Percentiles rank a stretch among this genome's conserved stretches.
Evolutionary conservation across 2,888 invertebrate species (phyloP).

Genomic region (Brachyopa scutellaris): DNA sequence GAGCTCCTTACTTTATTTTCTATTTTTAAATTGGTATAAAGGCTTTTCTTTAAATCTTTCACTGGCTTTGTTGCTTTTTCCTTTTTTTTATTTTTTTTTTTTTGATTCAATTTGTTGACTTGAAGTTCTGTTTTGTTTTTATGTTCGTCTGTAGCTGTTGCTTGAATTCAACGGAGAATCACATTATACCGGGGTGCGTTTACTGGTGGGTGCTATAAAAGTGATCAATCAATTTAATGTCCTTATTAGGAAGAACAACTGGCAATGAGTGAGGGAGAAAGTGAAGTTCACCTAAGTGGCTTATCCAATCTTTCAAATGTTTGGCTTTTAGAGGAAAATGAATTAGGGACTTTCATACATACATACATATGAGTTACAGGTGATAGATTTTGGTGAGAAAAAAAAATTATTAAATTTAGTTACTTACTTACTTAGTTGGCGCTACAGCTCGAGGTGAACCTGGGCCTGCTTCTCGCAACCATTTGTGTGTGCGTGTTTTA

Average conservation of each 20-base stretch:
- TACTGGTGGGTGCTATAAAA: not conserved
- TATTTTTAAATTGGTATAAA: not conserved
- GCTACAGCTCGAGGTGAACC: no score
- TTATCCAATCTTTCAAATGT: conserved; percentile 36
- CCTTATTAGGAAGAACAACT: conserved; percentile 7
- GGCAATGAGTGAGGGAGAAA: not conserved
- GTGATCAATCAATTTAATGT: conserved; percentile 43
- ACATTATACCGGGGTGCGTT: conserved; percentile 5
- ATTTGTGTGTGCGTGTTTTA: no score
- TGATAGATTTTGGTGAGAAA: no score
- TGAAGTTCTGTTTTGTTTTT: not conserved
- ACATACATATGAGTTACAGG: no score
- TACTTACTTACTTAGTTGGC: no score
- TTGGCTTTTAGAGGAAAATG: not conserved
- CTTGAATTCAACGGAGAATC: conserved; percentile 3
- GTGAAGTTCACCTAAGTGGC: conserved; percentile 24
- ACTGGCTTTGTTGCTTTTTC: conserved; percentile 1
- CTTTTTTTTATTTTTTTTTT: no score
- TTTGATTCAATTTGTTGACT: conserved; percentile 14
- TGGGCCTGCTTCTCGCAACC: no score
- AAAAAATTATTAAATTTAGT: no score
- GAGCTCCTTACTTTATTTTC: not conserved
- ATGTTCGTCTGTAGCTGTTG: not conserved
- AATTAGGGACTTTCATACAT: no score
- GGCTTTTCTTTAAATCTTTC: not conserved